Evolutionary conservation across 2,797 vertebrate species (phyloP), one percentile per base, ranked within the genome.

Genomic region (Gobio occitaniae): DNA sequence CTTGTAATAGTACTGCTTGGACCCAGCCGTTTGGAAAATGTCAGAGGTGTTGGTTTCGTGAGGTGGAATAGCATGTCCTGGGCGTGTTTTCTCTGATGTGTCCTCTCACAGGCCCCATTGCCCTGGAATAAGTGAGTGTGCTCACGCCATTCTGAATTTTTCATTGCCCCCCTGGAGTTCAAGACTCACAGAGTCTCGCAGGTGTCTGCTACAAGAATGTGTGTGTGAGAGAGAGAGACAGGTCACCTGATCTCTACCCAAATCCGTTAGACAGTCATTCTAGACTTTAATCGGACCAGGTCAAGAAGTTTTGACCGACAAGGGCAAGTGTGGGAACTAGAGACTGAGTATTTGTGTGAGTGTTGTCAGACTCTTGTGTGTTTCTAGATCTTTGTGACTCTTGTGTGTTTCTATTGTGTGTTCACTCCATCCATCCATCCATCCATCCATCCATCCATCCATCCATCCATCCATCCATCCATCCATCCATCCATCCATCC

Each of bases 71-170:
- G 78, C 50, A 56, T 69, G 15, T 70, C 54, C n/a, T 61, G 32
- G 3, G 77, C 2, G 21, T 50, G 41, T 77, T 61, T 72, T 63
- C 16, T 29, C 59, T 81, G 48, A 76, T 70, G 61, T 50, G 70
- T 84, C 72, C 50, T 82, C 56, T 81, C 78, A 36, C 21, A 81
- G 71, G 77, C 17, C 66, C n/a, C 6, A 36, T 44, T 84, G 52
- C 78, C 78, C 72, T 72, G 85, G 87, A 86, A 86, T 72, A 86
- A 82, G 78, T 82, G 78, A 79, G 83, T 71, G 83, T 71, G n/a
- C 85, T 84, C 79, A 80, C 61, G 69, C 69, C 80, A 89, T 92
- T 70, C 87, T 94, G 88, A 92, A 93, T 93, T 86, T 94, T 94
- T 92, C 90, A 95, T 93, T 90, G 84, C 89, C 87, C 89, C 90